phyloP scores from a whole-genome alignment of 1,140 invertebrate species.

The Rhynchophorus ferrugineus region DNA sequence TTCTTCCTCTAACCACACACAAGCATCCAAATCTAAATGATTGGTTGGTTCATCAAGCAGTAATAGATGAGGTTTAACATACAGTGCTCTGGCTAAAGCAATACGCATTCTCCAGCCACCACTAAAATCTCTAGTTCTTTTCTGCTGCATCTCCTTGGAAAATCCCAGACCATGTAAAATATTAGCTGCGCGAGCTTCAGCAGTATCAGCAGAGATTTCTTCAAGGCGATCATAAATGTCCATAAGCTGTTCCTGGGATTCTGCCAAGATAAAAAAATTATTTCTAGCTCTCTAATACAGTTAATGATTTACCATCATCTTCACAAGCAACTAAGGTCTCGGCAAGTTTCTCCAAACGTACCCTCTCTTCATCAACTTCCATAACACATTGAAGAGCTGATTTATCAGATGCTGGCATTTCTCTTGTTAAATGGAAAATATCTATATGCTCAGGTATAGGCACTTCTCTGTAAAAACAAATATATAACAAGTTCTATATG shows the following conservation, averaged over 20 bases:
- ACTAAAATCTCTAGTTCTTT: conserved; percentile 85
- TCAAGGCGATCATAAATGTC: conserved; percentile 97
- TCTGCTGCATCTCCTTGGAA: conserved; percentile 86
- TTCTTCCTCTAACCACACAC: conserved; percentile 99
- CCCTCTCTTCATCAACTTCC: conserved; percentile 94
- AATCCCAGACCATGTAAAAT: conserved; percentile 97
- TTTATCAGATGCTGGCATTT: conserved; percentile 93
- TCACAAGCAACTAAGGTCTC: conserved; percentile 80
- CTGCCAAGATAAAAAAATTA: conserved; percentile 30
- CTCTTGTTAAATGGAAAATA: conserved; percentile 94
- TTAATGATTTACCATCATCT: conserved; percentile 61
- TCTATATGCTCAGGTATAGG: conserved; percentile 96
- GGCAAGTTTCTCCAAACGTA: conserved; percentile 85
- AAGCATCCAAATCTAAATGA: conserved; percentile 97
- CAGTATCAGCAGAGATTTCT: conserved; percentile 92
- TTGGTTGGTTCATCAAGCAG: conserved; percentile 96
- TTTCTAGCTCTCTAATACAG: background rate
- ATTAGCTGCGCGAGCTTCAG: conserved; percentile 86
- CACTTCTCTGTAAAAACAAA: conserved; percentile 59
- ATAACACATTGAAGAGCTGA: conserved; percentile 91
- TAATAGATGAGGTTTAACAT: conserved; percentile 88
- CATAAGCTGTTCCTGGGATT: conserved; percentile 91
- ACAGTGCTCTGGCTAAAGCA: conserved; percentile 88
- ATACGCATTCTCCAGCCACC: conserved; percentile 99
- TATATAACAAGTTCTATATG: too few relatives aligned